Conservation (phyloP, 1,140 invertebrate genomes). For the Formica selysi region DNA sequence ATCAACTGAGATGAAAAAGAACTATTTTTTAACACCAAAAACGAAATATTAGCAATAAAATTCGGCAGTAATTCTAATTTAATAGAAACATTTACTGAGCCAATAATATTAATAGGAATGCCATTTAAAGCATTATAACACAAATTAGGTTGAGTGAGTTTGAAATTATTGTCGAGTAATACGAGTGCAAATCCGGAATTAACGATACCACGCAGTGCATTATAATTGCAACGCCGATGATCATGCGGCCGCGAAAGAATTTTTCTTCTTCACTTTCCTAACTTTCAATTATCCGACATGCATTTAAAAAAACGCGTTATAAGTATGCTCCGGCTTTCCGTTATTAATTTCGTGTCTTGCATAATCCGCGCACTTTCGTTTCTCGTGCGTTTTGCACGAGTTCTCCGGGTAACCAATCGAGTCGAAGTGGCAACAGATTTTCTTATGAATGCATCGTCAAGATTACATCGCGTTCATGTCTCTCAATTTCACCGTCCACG, state of each 20-base stretch:
- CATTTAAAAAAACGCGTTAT: background rate
- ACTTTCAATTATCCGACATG: slow-evolving; percentile 16
- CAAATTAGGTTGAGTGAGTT: background rate
- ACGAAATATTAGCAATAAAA: too few species aligned
- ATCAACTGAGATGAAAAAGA: too few species aligned
- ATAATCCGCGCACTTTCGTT: slow-evolving; percentile 39
- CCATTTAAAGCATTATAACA: too few species aligned
- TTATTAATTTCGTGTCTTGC: slow-evolving; percentile 63
- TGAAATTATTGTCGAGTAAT: background rate
- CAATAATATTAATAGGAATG: too few species aligned
- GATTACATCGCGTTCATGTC: too few species aligned
- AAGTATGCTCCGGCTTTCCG: background rate
- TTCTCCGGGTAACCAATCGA: slow-evolving; percentile 35
- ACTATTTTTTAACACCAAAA: too few species aligned
- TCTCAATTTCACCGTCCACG: too few species aligned
- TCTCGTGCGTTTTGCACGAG: slow-evolving; percentile 34
- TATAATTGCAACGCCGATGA: slow-evolving; percentile 21
- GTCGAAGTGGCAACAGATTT: slow-evolving; percentile 36
- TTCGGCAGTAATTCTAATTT: too few species aligned
- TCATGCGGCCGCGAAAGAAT: background rate
- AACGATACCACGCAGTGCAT: background rate
- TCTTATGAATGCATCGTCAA: too few species aligned
- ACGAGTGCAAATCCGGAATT: background rate
- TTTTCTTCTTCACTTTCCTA: background rate
- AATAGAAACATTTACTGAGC: too few species aligned